phyloP scores from a whole-genome alignment of 2,113 vertebrate genomes.

The Ibidorhyncha struthersii region DNA sequence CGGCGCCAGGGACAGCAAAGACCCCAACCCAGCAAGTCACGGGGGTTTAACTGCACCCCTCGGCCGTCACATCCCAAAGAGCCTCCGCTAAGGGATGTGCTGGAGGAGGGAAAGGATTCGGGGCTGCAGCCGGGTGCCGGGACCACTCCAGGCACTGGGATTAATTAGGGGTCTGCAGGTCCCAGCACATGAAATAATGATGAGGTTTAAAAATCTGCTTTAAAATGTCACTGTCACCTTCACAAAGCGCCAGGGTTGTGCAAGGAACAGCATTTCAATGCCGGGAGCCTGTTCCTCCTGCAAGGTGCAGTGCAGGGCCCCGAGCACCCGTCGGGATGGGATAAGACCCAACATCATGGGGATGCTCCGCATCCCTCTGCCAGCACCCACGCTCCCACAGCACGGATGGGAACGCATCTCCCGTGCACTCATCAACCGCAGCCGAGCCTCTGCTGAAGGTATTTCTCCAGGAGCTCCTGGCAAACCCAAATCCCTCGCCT shows the following conservation, averaged over 20 bases:
- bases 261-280: background rate
- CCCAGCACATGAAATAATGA: background rate
- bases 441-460: background rate
- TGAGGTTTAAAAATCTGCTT: background rate
- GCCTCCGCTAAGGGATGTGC: background rate
- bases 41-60: background rate
- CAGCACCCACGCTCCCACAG: background rate
- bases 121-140: background rate
- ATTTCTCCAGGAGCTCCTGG: background rate
- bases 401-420: rapidly evolving
- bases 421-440: rapidly evolving
- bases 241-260: background rate
- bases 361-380: background rate
- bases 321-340: rapidly evolving
- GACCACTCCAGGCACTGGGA: background rate
- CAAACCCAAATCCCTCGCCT: background rate
- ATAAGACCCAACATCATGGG: background rate
- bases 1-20: background rate
- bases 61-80: rapidly evolving
- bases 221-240: background rate
- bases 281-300: background rate
- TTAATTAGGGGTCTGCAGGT: background rate
- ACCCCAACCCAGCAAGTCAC: background rate
- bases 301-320: too few relatives aligned
- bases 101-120: background rate